These are phyloP conservation scores for Drosophila lini DNA, from an alignment of 1,140 invertebrate genomes.

Conservation along the genomic window DNA sequence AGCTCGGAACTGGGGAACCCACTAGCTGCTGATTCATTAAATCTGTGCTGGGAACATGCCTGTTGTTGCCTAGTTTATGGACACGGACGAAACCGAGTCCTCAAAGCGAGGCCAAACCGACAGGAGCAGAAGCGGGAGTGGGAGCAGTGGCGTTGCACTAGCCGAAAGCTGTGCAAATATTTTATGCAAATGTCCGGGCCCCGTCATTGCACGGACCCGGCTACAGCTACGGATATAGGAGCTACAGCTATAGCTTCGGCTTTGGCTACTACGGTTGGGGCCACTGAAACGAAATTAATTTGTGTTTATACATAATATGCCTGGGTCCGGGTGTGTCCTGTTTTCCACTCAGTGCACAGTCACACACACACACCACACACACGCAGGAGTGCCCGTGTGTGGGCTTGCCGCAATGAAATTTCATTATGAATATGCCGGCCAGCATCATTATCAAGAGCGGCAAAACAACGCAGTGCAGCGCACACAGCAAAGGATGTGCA, in stretches of 20 bases:
- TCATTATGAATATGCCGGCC: constrained; percentile 81
- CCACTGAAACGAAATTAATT: constrained; percentile 84
- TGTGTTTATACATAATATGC: constrained; percentile 84
- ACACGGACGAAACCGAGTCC: constrained; percentile 51
- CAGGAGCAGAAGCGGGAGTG: constrained; percentile 25
- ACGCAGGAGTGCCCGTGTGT: constrained; percentile 15
- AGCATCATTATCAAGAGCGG: constrained; percentile 80
- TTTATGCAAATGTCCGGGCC: constrained; percentile 83
- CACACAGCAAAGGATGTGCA: constrained; percentile 76
- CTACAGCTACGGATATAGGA: constrained; percentile 35
- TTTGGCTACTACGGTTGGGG: constrained; percentile 74
- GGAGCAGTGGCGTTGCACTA: constrained; percentile 68
- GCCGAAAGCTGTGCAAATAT: constrained; percentile 83
- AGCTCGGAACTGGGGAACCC: not conserved
- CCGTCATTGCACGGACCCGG: constrained; percentile 68
- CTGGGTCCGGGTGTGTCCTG: constrained; percentile 55
- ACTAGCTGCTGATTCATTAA: constrained; percentile 74
- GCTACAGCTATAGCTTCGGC: constrained; percentile 34
- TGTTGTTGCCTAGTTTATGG: constrained; percentile 81
- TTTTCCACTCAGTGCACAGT: constrained; percentile 60
- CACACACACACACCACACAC: constrained; percentile 25
- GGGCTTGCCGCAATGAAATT: constrained; percentile 76
- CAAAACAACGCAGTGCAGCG: constrained; percentile 77
- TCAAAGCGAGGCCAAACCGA: constrained; percentile 65
- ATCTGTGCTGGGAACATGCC: constrained; percentile 62